These are phyloP conservation scores for Poecilia wingei DNA, from an alignment of 2,797 vertebrate genomes.

Conservation along the genomic window DNA sequence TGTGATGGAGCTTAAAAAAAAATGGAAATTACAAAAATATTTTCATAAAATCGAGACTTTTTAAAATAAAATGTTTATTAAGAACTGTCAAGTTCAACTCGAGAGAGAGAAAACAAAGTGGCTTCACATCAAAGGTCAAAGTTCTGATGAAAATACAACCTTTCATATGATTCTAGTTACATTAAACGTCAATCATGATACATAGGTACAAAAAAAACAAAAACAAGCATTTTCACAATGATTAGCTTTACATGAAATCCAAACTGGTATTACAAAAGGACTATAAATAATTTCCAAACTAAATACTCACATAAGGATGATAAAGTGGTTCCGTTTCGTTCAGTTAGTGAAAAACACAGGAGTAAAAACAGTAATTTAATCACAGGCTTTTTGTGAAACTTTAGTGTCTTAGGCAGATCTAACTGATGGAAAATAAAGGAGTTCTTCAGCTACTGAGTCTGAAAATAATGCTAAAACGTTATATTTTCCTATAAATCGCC, in stretches of 20 bases:
- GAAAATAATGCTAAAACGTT: background rate
- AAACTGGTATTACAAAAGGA: slow-evolving; percentile 72
- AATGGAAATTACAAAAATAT: background rate
- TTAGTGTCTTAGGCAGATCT: slow-evolving; percentile 24
- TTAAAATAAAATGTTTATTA: slow-evolving; percentile 1
- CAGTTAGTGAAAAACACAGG: background rate
- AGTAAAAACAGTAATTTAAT: background rate
- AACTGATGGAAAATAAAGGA: background rate
- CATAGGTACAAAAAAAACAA: background rate
- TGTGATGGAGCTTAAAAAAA: background rate
- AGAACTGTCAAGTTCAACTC: background rate
- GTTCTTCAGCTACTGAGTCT: background rate
- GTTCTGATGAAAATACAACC: slow-evolving; percentile 2
- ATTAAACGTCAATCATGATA: background rate
- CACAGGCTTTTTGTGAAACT: background rate
- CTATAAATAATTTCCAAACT: slow-evolving; percentile 57
- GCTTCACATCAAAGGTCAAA: background rate
- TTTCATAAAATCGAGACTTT: no score
- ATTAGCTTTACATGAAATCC: slow-evolving; percentile 34
- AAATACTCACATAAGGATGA: background rate
- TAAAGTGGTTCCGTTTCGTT: background rate
- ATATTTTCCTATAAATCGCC: background rate
- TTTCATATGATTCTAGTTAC: background rate
- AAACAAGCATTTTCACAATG: slow-evolving; percentile 69
- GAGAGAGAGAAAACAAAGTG: background rate